Evolutionary conservation across 2,113 vertebrate species (phyloP).

Genomic region (Pelvicachromis taeniatus): DNA sequence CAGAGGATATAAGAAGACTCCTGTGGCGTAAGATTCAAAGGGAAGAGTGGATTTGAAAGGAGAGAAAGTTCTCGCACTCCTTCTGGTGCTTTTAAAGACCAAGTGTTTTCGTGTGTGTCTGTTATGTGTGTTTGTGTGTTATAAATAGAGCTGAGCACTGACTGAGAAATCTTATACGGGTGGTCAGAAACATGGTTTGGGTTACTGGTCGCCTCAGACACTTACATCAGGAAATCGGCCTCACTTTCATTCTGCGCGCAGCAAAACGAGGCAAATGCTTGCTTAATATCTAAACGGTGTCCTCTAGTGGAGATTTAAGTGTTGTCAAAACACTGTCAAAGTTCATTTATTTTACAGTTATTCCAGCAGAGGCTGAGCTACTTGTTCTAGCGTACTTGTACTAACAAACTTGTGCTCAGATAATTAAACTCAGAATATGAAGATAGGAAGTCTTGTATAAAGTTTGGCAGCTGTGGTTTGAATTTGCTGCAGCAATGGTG

Average conservation of each 20-base stretch:
- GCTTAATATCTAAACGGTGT: not conserved
- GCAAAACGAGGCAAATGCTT: not conserved
- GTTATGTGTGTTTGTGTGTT: constrained; percentile 31
- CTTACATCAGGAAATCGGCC: not conserved
- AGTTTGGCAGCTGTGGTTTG: not conserved
- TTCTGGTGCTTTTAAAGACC: constrained; percentile 8
- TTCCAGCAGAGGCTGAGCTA: not conserved
- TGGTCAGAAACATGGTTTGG: constrained; percentile 42
- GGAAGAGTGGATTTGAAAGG: not conserved
- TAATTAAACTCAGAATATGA: not conserved
- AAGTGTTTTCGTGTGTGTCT: not conserved
- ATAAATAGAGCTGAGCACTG: constrained; percentile 48
- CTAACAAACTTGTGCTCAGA: not conserved
- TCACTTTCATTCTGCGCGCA: not conserved
- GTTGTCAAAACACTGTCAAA: not conserved
- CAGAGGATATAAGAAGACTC: not conserved
- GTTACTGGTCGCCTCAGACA: not conserved
- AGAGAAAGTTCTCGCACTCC: not conserved
- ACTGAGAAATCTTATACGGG: constrained; percentile 41
- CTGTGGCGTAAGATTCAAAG: not conserved
- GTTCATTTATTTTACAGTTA: not conserved
- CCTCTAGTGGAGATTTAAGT: not conserved
- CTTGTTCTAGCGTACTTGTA: not conserved
- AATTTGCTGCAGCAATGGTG: not conserved
- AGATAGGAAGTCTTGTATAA: not conserved